These are phyloP conservation scores for Nematolebias whitei DNA, from an alignment of 2,113 vertebrate genomes.

Conservation along the genomic window DNA sequence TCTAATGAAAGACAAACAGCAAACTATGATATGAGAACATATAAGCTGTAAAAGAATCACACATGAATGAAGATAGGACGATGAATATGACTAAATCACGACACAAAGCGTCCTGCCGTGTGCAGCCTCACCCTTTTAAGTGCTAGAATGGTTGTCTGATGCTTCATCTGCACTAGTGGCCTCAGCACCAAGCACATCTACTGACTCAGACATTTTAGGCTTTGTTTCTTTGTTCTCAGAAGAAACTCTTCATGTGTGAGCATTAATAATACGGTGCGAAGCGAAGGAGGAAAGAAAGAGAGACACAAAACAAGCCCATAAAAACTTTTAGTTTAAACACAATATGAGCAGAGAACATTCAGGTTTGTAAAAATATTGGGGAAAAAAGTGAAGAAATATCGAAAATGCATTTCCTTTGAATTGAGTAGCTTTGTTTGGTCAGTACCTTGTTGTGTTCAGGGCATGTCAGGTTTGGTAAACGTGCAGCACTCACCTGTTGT, in stretches of 20 bases:
- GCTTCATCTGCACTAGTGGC: conserved; percentile 65
- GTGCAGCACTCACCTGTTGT: conserved; percentile 82
- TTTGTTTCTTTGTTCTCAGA: conserved; percentile 73
- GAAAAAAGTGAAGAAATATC: background rate
- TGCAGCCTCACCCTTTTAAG: conserved; percentile 75
- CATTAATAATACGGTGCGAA: conserved; percentile 25
- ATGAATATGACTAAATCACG: conserved; percentile 47
- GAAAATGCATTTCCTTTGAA: background rate
- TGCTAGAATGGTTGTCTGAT: conserved; percentile 67
- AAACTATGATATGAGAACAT: conserved; percentile 20
- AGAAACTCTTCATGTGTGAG: conserved; percentile 67
- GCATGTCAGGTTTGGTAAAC: background rate
- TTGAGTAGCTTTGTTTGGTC: background rate
- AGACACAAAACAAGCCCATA: conserved; percentile 10
- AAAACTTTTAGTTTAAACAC: conserved; percentile 1
- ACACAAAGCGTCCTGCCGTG: conserved; percentile 38
- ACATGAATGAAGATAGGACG: conserved; percentile 31
- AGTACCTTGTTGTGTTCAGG: too few relatives aligned
- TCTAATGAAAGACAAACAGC: background rate
- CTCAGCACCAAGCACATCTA: conserved; percentile 70
- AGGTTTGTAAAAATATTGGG: too few relatives aligned
- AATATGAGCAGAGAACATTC: background rate
- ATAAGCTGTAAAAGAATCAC: conserved; percentile 10
- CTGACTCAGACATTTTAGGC: conserved; percentile 72
- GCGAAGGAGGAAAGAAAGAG: conserved; percentile 14